Evolutionary conservation across 2,888 invertebrate species (phyloP), one percentile per base, ranked within the genome.

Genomic region (Sphaerophoria rueppellii): DNA sequence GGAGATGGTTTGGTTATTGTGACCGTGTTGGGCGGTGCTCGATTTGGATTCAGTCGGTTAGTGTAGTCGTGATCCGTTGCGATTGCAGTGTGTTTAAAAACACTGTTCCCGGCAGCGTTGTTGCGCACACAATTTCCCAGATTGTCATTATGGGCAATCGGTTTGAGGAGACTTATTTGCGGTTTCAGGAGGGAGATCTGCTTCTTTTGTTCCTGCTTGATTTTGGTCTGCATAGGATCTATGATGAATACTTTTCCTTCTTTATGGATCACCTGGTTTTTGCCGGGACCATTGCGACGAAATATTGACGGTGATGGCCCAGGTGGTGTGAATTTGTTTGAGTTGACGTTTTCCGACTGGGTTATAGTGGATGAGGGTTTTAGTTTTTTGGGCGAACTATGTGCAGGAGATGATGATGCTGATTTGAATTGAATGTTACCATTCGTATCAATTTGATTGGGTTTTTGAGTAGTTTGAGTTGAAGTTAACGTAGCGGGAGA

Each of bases 241-340:
- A 92, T 90, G 14, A 92, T 90, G 73, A 89, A 91, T 6, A 92
- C 88, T 88, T 91, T 91, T 1, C 92, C 92, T 43, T 90, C 91
- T 67, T 90, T 91, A 75, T 91, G 89, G 35, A 91, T 89, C 1
- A 92, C 89, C 0, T 90, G 88, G 69, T 91, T 90, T 72, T 87
- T 85, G 0, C 48, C 71, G 6, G 85, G 74, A 9, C 85, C 85
- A 69, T 58, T 75, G 6, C 37, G 32, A 1, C 73, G 81, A 14
- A 76, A 65, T 11, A 69, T 50, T 57, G 77, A 7, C n/a, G 57
- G 16, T 0, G 40, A 32, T 1, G 24, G 24, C 24, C 60, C 5
- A 58, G 24, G 14, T 40, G 58, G 16, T 40, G 58, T 0, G 40
- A 55, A 14, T 24, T 24, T 24, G 40, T 40, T 40, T 40, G 43